Base-by-base conservation (phyloP, 2,888 invertebrate genomes). In the Cyaniris semiargus region DNA sequence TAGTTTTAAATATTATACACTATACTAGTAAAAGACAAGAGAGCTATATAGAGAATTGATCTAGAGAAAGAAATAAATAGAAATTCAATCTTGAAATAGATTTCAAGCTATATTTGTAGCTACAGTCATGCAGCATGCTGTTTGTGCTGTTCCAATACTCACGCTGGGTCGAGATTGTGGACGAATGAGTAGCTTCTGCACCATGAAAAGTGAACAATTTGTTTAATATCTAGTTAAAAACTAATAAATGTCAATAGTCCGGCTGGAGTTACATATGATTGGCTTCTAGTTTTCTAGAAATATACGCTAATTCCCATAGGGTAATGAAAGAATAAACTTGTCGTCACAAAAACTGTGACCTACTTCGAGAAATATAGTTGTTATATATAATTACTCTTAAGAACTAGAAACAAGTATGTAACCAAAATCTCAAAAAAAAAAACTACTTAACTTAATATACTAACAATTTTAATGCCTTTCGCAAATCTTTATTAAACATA, bases 101-200 rank as follows among this genome's bases (percentile, higher is more conserved):
- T 27, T 72, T 27, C 10, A 60, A 23, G 23, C 23, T 60, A 13
- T 66, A 53, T 70, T 15, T 75, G n/a, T 31, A 70, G 21, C n/a
- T 27, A 66, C 6, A 70, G 58, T 70, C 81, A 81, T 81, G 82
- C 82, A 79, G 74, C 70, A 71, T 76, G 78, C 78, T 77, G 78
- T 78, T 81, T 79, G 10, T 60, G 66, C 27, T 66, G 66, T 31
- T 31, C 1, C 27, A 18, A 66, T 92, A 94, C 93, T 94, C 88
- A 94, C 93, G 88, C 86, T 78, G 92, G 91, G 83, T 92, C 91
- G 87, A 92, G 84, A 90, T 93, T 93, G 90, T 93, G 93, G 86
- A 90, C 93, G 91, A 93, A 94, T 84, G 94, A 94, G 85, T 87
- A 93, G 82, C 85, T 86, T 85, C 93, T 91, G 91, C 91, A 87